Percentiles rank a stretch among this genome's conserved stretches.
phyloP scores from a whole-genome alignment of 2,113 vertebrate species.

The zebrafish (Danio rerio) region GRCz12tu NC_133194.1:9160501-9161000 shows the following conservation, averaged over 20 bases:
- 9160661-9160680: too few species aligned
- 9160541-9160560: too few species aligned
- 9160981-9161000: conserved; percentile 28
- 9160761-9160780: background rate
- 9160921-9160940: conserved; percentile 6
- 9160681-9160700: too few species aligned
- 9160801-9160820: conserved; percentile 63
- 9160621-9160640: too few species aligned
- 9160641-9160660: too few species aligned
- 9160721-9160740: background rate
- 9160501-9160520: too few species aligned
- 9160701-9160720: too few species aligned
- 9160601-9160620: too few species aligned
- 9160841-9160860: conserved; percentile 65
- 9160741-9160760: background rate
- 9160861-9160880: conserved; percentile 56
- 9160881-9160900: conserved; percentile 62
- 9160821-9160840: conserved; percentile 56
- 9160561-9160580: too few species aligned
- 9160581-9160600: too few species aligned
- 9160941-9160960: conserved; percentile 34
- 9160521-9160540: too few species aligned
- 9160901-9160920: conserved; percentile 49
- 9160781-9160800: conserved; percentile 50
- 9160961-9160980: conserved; percentile 47